Base-by-base conservation (phyloP, 2,888 invertebrate species). In the Apotomis turbidana region DNA sequence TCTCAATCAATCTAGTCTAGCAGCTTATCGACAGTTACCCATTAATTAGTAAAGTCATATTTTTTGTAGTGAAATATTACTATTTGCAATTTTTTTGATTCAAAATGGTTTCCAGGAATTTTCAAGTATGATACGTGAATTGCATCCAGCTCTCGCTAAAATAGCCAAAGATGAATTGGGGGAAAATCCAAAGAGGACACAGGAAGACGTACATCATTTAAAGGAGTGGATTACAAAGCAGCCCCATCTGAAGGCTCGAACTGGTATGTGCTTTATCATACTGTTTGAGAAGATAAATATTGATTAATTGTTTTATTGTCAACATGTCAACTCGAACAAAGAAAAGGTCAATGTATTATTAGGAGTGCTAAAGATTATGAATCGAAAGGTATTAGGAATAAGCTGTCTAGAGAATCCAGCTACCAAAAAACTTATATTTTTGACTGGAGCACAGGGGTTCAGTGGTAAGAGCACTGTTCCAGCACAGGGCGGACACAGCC, bases 241-340 rank as follows among this genome's bases (percentile, higher is more conserved):
- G 74, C 82, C 85, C 0, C 87, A 89, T 76, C 78, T 90, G n/a
- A 75, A 78, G 64, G 86, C 88, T n/a, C 85, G 92, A 76, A 86
- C 83, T 71, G 91, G 92, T 92, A 80, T 13, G 41, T 51, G 6
- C 10, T 13, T 64, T 64, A 54, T 54, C 54, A 1, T 13, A 38
- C 36, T 12, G 62, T 38, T 52, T 64, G 63, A 12, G 6, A n/a
- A 54, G 15, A 64, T 52, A 63, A 52, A 41, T 54, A 54, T 64
- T 38, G 52, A 54, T 64, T 44, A 3, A 54, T 64, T 44, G 10
- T 5, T 44, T 13, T 15, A 44, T 27, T 54, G 13, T 64, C 38
- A 15, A 41, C 9, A 41, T 36, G 51, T 38, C 4, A 36, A 41
- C 1, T 52, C 52, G 54, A 46, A 54, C 63, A 55, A 64, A 64